phyloP scores from a whole-genome alignment of 2,797 vertebrate genomes.

The Tenualosa thibaudeaui region DNA sequence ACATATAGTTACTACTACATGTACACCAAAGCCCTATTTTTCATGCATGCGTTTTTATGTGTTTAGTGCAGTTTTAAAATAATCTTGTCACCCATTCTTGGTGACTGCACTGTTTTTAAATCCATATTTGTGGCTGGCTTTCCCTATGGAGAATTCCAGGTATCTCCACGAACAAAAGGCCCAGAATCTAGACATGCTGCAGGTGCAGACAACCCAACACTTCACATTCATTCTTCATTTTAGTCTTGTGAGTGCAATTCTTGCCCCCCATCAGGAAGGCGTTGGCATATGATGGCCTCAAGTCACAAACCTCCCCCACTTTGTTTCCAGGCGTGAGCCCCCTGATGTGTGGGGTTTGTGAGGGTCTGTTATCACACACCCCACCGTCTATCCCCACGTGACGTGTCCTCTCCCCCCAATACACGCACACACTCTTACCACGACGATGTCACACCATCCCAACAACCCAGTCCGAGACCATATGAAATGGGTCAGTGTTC shows the following conservation, averaged over 20 bases:
- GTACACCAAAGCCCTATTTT: not conserved
- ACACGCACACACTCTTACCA: slow-evolving; percentile 75
- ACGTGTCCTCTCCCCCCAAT: slow-evolving; percentile 68
- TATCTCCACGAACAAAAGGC: not conserved
- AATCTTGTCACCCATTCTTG: not conserved
- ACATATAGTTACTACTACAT: not conserved
- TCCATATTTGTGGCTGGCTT: not conserved
- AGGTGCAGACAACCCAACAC: not conserved
- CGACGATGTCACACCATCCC: slow-evolving; percentile 80
- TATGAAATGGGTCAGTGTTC: slow-evolving; percentile 83
- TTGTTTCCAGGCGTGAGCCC: slow-evolving; percentile 72
- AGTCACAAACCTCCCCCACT: slow-evolving; percentile 52
- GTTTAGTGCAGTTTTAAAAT: not conserved
- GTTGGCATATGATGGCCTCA: slow-evolving; percentile 36
- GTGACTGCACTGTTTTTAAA: not conserved
- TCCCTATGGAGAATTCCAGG: not conserved
- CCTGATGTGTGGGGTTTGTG: slow-evolving; percentile 76
- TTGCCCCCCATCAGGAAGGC: not conserved
- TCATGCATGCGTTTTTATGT: not conserved
- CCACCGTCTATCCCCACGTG: slow-evolving; percentile 66
- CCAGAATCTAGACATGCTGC: not conserved
- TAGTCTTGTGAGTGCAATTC: not conserved
- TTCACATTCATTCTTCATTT: not conserved
- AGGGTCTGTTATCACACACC: slow-evolving; percentile 72
- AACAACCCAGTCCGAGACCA: slow-evolving; percentile 80